phyloP scores from a whole-genome alignment of 2,797 vertebrate genomes.

The Phoeniculus purpureus region DNA sequence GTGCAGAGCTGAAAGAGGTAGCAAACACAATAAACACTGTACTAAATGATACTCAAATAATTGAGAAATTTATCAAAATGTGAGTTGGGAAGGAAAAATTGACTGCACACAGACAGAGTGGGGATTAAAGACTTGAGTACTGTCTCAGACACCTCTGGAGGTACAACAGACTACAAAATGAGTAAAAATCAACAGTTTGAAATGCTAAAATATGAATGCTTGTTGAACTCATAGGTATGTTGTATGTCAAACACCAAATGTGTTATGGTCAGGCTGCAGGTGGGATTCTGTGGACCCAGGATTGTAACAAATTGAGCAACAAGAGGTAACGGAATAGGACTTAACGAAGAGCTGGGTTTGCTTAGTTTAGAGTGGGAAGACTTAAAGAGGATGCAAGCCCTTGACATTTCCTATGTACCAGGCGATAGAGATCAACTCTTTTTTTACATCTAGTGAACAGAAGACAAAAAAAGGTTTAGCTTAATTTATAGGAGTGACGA shows the following conservation, averaged over 20 bases:
- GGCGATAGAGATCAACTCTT: background rate
- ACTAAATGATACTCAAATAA: background rate
- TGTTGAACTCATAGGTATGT: background rate
- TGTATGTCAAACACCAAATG: background rate
- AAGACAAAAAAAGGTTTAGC: background rate
- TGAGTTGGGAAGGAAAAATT: background rate
- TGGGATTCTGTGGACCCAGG: background rate
- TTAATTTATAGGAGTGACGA: background rate
- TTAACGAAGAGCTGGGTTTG: background rate
- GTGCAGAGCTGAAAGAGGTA: background rate
- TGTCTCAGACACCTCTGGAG: background rate
- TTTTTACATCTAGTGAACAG: background rate
- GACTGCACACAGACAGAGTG: background rate
- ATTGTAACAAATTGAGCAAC: fast-evolving
- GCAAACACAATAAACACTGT: background rate
- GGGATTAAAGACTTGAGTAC: background rate
- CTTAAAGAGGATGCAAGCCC: background rate
- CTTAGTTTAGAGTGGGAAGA: background rate
- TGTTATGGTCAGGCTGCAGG: background rate
- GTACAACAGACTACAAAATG: background rate
- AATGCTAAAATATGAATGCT: background rate
- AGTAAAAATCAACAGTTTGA: background rate
- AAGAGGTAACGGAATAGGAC: background rate
- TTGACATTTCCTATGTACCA: background rate
- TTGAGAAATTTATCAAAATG: background rate